These are phyloP conservation scores for Calidris pugnax DNA, from an alignment of 2,113 vertebrate species.

Conservation along the genomic window DNA sequence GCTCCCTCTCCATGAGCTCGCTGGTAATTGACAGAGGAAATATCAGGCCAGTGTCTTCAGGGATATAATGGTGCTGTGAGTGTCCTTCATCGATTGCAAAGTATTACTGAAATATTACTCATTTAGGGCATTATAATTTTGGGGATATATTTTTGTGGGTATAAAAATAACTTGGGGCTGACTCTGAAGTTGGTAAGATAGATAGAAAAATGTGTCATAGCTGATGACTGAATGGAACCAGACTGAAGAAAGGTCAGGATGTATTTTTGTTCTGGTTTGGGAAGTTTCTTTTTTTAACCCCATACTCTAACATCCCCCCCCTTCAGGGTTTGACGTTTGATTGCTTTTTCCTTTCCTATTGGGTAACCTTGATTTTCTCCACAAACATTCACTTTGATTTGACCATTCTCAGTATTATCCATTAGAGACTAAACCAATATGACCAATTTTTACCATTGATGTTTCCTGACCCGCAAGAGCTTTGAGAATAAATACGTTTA, in stretches of 20 bases:
- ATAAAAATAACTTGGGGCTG: neutral
- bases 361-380: neutral
- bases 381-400: neutral
- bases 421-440: neutral
- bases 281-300: neutral
- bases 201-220: neutral
- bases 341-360: neutral
- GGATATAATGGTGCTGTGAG: neutral
- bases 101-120: conserved; percentile 29
- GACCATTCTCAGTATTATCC: neutral
- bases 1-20: conserved; percentile 39
- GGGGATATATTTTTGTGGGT: neutral
- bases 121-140: neutral
- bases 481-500: neutral
- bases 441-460: neutral
- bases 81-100: conserved; percentile 5
- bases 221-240: neutral
- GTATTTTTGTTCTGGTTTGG: neutral
- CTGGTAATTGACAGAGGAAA: neutral
- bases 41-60: neutral
- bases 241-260: neutral
- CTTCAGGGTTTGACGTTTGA: neutral
- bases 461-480: neutral
- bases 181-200: neutral
- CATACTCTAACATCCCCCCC: neutral